A percentile compares a stretch with the other conserved stretches of the same genome.
Evolutionary conservation across 2,797 vertebrate genomes (phyloP).

Genomic region (Danio kyathit): DNA sequence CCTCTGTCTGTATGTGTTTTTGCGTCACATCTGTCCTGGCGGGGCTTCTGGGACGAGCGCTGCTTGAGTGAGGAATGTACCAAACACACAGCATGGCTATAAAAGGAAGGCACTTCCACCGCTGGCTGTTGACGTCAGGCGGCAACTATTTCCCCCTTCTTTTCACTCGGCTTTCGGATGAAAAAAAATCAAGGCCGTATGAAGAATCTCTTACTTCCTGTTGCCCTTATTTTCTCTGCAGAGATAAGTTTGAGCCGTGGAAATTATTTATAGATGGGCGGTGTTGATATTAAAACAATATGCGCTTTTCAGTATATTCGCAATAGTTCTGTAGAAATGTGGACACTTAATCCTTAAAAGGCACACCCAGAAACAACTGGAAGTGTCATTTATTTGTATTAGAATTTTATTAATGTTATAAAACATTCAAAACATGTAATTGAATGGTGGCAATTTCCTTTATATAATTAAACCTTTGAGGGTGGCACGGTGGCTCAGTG

Average conservation of each 20-base stretch:
- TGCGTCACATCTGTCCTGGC: constrained; percentile 53
- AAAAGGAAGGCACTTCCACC: constrained; percentile 85
- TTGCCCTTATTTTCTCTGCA: constrained; percentile 3
- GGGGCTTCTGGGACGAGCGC: constrained; percentile 37
- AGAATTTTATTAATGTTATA: no score
- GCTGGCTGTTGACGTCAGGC: constrained; percentile 75
- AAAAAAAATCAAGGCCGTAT: constrained; percentile 20
- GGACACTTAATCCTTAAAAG: neutral
- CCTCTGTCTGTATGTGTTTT: constrained; percentile 30
- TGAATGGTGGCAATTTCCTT: no score
- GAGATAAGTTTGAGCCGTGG: neutral
- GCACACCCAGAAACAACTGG: neutral
- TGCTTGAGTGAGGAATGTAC: constrained; percentile 75
- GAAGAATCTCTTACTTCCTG: neutral
- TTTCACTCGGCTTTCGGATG: constrained; percentile 40
- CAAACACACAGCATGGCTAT: constrained; percentile 78
- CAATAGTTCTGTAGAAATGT: neutral
- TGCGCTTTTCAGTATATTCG: neutral
- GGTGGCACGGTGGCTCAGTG: no score
- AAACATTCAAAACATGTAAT: no score
- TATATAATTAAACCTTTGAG: no score
- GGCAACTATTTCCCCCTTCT: constrained; percentile 74
- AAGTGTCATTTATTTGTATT: no score
- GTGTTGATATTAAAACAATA: neutral
- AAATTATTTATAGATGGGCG: neutral